Conservation (phyloP, 2,888 invertebrate species). For the Smittia aterrima region DNA sequence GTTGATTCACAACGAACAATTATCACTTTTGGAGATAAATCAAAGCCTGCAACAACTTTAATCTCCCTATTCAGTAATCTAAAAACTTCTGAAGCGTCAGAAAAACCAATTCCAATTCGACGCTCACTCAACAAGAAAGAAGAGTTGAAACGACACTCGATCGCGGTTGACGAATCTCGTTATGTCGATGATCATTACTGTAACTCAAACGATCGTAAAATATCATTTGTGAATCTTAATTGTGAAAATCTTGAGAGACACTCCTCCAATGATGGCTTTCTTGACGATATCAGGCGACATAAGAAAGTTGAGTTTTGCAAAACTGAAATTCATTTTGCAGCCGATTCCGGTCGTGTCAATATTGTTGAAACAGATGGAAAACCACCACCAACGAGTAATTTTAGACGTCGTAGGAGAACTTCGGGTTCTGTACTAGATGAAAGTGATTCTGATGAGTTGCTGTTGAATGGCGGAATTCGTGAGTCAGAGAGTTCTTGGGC, state of each 20-base stretch:
- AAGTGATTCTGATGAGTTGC: slow-evolving; percentile 43
- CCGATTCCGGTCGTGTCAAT: slow-evolving; percentile 80
- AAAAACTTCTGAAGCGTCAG: slow-evolving; percentile 42
- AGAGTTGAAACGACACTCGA: slow-evolving; percentile 57
- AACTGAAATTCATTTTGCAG: slow-evolving; percentile 84
- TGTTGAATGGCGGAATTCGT: slow-evolving; percentile 46
- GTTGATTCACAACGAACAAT: slow-evolving; percentile 47
- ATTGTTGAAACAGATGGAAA: slow-evolving; percentile 86
- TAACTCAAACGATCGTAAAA: slow-evolving; percentile 47
- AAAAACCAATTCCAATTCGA: slow-evolving; percentile 24
- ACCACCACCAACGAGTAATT: slow-evolving; percentile 79
- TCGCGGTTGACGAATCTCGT: slow-evolving; percentile 60
- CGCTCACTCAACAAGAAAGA: slow-evolving; percentile 42
- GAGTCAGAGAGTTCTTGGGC: slow-evolving; percentile 54
- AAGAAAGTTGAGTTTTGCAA: slow-evolving; percentile 85
- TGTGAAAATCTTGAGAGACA: slow-evolving; percentile 45
- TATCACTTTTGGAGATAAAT: slow-evolving; percentile 49
- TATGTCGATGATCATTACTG: slow-evolving; percentile 53
- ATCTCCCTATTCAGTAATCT: slow-evolving; percentile 44
- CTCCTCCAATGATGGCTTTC: slow-evolving; percentile 45
- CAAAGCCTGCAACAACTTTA: slow-evolving; percentile 32
- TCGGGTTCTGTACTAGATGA: slow-evolving; percentile 54
- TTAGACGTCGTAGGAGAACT: slow-evolving; percentile 65
- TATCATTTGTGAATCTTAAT: slow-evolving; percentile 50
- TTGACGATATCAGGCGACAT: slow-evolving; percentile 54